Conservation (phyloP, 2,888 invertebrate species). For the Willowsia nigromaculata region DNA sequence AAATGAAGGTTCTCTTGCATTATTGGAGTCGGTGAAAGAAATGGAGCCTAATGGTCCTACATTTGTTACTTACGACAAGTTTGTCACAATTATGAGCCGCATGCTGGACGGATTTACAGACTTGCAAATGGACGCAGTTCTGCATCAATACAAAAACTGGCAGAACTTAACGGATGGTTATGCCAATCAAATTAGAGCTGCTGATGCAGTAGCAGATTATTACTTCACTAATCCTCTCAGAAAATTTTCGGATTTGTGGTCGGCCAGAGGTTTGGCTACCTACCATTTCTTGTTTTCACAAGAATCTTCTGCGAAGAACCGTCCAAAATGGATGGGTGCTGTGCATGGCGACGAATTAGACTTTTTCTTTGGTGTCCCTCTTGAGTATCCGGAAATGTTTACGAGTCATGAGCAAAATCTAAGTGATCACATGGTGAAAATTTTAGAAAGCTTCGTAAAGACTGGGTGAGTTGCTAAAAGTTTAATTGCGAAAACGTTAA, state of each 20-base stretch:
- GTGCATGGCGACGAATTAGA: conserved; percentile 73
- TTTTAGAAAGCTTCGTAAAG: conserved; percentile 51
- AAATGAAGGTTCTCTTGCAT: conserved; percentile 55
- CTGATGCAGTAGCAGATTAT: conserved; percentile 64
- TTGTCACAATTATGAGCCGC: conserved; percentile 79
- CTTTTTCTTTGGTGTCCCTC: conserved; percentile 68
- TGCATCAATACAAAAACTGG: conserved; percentile 75
- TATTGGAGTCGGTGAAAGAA: conserved; percentile 11
- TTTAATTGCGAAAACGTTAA: neutral
- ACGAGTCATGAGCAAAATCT: conserved; percentile 56
- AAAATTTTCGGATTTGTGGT: conserved; percentile 71
- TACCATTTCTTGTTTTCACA: conserved; percentile 68
- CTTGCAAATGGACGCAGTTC: conserved; percentile 47
- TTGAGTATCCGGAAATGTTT: conserved; percentile 29
- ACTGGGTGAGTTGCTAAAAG: conserved; percentile 31
- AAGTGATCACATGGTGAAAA: conserved; percentile 47
- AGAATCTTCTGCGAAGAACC: conserved; percentile 20
- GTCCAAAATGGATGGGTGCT: conserved; percentile 70
- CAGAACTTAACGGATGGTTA: conserved; percentile 68
- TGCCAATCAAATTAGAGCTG: conserved; percentile 52
- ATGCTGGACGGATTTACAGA: conserved; percentile 31
- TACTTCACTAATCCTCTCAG: conserved; percentile 67
- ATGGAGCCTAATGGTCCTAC: conserved; percentile 81
- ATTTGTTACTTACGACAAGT: conserved; percentile 81
- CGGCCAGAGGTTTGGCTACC: conserved; percentile 64